Evolutionary conservation across 1,140 invertebrate species (phyloP).

Genomic region (Trichonephila inaurata): DNA sequence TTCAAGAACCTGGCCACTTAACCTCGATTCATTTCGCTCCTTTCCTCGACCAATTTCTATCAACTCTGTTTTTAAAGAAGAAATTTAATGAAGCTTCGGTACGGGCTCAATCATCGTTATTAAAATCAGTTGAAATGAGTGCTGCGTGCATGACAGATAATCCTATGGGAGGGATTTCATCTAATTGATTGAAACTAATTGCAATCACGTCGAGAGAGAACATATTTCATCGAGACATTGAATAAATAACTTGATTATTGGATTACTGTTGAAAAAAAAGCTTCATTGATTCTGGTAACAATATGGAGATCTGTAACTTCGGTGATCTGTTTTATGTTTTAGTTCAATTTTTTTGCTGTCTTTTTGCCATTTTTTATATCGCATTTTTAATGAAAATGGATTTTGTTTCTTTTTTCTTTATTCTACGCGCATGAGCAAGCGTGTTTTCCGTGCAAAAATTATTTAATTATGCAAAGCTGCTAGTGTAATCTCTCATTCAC

Average conservation of each 20-base stretch:
- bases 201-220: neutral
- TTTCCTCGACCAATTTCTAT: neutral
- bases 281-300: constrained; percentile 10
- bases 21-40: neutral
- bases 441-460: neutral
- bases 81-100: neutral
- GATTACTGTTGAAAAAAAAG: neutral
- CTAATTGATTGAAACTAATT: constrained; percentile 52
- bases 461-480: neutral
- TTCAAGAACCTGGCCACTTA: neutral
- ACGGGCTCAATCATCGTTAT: neutral
- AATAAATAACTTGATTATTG: constrained; percentile 35
- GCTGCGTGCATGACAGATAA: constrained; percentile 6
- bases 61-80: neutral
- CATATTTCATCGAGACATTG: constrained; percentile 40
- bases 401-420: neutral
- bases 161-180: neutral
- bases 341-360: neutral
- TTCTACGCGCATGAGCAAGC: neutral
- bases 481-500: too few relatives aligned
- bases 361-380: neutral
- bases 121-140: constrained; percentile 29
- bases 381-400: neutral
- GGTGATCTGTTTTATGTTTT: constrained; percentile 27
- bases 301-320: neutral